Percentiles rank a stretch among this genome's conserved stretches.
Conservation (phyloP, 2,888 invertebrate species). For the Zonitis immaculata region DNA sequence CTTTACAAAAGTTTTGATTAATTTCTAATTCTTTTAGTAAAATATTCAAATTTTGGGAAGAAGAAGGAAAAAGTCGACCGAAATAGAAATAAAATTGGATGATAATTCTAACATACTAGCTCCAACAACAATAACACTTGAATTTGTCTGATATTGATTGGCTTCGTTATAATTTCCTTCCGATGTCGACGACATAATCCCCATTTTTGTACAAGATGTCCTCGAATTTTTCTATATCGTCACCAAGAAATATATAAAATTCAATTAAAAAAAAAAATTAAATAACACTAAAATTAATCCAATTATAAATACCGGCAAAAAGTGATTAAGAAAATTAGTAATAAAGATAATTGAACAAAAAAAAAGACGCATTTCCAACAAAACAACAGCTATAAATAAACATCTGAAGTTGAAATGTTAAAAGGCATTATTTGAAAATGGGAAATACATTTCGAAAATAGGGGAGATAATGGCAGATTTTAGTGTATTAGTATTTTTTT, state of each 20-base stretch:
- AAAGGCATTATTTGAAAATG: constrained; percentile 34
- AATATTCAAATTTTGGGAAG: background rate
- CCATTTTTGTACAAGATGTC: background rate
- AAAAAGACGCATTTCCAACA: background rate
- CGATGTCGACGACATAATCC: background rate
- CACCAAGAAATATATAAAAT: no score
- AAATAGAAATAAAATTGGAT: background rate
- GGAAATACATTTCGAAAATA: constrained; percentile 25
- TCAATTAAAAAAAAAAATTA: no score
- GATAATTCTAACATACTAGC: background rate
- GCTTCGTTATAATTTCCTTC: background rate
- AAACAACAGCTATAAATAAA: constrained; percentile 29
- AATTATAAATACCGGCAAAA: background rate
- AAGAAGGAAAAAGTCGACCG: background rate
- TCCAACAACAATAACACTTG: background rate
- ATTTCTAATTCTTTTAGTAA: background rate
- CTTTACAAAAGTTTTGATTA: background rate
- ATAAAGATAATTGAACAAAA: background rate
- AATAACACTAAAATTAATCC: background rate
- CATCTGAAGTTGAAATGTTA: constrained; percentile 30
- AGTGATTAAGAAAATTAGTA: background rate
- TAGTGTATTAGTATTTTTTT: constrained; percentile 4
- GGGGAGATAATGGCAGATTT: constrained; percentile 24
- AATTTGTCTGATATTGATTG: background rate
- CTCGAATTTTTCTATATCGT: background rate